Conservation (phyloP, 2,888 invertebrate species). For the Pachycephus smyrnensis region DNA sequence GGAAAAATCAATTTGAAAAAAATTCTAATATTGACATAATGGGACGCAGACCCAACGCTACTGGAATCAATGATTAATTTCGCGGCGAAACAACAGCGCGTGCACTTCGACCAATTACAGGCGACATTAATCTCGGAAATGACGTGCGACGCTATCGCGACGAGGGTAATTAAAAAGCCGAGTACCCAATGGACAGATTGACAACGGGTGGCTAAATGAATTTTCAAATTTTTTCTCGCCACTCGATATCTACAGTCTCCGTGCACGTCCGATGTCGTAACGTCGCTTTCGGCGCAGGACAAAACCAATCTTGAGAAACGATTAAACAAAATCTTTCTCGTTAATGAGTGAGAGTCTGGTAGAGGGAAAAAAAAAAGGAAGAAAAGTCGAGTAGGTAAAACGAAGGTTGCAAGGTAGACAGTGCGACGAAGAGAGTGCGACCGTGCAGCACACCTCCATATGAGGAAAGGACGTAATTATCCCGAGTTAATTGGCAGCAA, state of each 20-base stretch:
- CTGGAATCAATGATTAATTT: background rate
- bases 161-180: no score
- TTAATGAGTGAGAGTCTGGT: background rate
- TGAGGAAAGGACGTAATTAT: constrained; percentile 45
- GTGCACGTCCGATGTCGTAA: background rate
- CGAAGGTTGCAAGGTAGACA: constrained; percentile 17
- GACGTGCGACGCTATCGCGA: constrained; percentile 1
- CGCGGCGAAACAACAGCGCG: background rate
- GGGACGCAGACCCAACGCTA: background rate
- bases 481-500: constrained; percentile 11
- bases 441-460: constrained; percentile 27
- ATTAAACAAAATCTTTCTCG: background rate
- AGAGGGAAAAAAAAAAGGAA: background rate
- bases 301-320: background rate
- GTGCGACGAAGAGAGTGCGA: constrained; percentile 28
- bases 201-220: background rate
- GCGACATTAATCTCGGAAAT: constrained; percentile 44
- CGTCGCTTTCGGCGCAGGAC: no score
- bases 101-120: constrained; percentile 36
- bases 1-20: background rate
- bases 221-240: background rate
- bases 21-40: background rate
- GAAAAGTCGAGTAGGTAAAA: constrained; percentile 2
- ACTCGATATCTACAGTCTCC: no score
- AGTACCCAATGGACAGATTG: background rate